Percentiles rank a stretch among this genome's conserved stretches.
Conservation (phyloP, 2,113 vertebrate species). For the Catharus fuscescens region DNA sequence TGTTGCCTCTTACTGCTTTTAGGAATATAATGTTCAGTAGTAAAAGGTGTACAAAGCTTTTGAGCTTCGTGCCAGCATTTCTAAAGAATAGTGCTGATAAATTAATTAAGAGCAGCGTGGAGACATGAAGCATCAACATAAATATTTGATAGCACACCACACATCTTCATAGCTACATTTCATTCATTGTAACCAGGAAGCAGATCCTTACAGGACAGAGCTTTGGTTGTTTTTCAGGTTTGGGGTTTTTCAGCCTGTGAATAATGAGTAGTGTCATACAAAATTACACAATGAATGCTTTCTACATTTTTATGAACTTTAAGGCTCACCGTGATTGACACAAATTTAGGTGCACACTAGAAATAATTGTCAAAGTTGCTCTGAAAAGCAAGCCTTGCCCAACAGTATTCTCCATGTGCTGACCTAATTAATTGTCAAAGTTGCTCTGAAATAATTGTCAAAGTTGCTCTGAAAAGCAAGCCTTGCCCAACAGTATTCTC, state of each 20-base stretch:
- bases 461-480: background rate
- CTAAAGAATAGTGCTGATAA: background rate
- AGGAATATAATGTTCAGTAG: background rate
- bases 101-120: background rate
- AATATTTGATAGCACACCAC: background rate
- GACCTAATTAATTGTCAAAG: too few species aligned
- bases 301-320: background rate
- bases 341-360: background rate
- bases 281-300: background rate
- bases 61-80: background rate
- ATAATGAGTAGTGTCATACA: background rate
- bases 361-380: background rate
- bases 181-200: background rate
- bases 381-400: background rate
- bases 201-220: background rate
- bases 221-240: background rate
- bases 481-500: background rate
- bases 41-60: background rate
- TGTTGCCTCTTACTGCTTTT: background rate
- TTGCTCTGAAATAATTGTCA: background rate
- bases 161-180: background rate
- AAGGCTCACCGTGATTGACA: background rate
- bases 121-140: background rate
- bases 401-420: background rate
- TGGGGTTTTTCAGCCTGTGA: background rate